A percentile compares a stretch with the other conserved stretches of the same genome.
These are phyloP conservation scores for Umimayanthus kanabou DNA, from an alignment of 92 coral and sea anemone genomes.

Conservation along the genomic window DNA sequence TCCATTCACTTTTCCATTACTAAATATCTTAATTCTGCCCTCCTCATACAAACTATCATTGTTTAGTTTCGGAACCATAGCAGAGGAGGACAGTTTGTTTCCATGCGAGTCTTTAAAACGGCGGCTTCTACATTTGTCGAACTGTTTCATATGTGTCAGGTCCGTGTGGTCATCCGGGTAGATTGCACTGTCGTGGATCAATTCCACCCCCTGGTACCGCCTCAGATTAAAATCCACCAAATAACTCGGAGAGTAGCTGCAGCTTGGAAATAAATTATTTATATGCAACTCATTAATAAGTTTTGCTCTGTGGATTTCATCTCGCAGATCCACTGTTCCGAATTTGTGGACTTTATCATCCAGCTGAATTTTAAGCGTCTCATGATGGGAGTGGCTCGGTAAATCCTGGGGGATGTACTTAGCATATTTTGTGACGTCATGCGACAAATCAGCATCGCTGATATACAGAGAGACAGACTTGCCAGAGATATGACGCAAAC, in stretches of 20 bases:
- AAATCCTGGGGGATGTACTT: constrained; percentile 80
- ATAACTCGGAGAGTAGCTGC: constrained; percentile 88
- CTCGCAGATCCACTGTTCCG: constrained; percentile 60
- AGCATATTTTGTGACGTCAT: constrained; percentile 84
- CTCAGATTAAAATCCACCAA: constrained; percentile 75
- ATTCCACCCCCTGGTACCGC: constrained; percentile 88
- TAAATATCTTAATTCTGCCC: constrained; percentile 67
- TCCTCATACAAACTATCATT: constrained; percentile 64
- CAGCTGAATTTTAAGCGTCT: constrained; percentile 48
- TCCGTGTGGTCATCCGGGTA: constrained; percentile 85
- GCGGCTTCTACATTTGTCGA: constrained; percentile 62
- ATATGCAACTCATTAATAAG: constrained; percentile 52
- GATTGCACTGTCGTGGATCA: constrained; percentile 91
- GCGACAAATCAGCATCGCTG: constrained; percentile 55
- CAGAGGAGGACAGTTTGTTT: constrained; percentile 41
- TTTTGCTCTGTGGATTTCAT: constrained; percentile 41
- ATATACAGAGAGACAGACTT: constrained; percentile 81
- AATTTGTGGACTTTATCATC: constrained; percentile 59
- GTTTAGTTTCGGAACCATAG: constrained; percentile 9
- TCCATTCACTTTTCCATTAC: constrained; percentile 37
- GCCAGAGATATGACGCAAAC: constrained; percentile 81
- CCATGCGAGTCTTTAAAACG: constrained; percentile 87
- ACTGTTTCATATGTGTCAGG: constrained; percentile 76
- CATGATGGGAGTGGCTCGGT: constrained; percentile 75
- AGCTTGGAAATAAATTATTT: constrained; percentile 54